Base-by-base conservation (phyloP, 2,888 invertebrate genomes). In the Thymelicus lineola region DNA sequence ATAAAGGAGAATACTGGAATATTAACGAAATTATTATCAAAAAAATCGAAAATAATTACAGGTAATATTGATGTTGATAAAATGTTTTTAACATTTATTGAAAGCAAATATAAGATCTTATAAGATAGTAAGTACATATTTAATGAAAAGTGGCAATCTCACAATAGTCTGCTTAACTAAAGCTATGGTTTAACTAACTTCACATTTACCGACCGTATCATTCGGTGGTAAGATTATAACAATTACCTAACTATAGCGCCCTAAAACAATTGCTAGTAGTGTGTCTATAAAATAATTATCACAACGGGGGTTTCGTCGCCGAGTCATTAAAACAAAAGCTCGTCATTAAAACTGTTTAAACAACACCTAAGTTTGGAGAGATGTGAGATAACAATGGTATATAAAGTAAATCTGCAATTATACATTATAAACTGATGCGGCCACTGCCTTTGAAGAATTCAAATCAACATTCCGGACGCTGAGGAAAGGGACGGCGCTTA, bases 321-420 rank as follows among this genome's bases (percentile, higher is more conserved):
- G 87, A 82, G 78, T 76, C 76, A 87, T 89, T 85, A 83, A 77
- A 85, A 85, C 84, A 84, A 88, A 88, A 86, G 86, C 80, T 80
- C 78, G 79, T 82, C 79, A 87, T 89, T 88, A 88, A 88, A 88
- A 85, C 73, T 57, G 79, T 82, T 85, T 88, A 86, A 89, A 88
- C 86, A 88, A 87, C 84, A 85, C 81, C 83, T 86, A 75, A 86
- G 81, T 84, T 80, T 62, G 61, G 59, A 66, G 66, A 42, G 69
- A 69, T 65, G 71, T 58, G 50, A 77, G 73, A 77, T 75, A 77
- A 77, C 73, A 71, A 74, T 77, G 70, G 69, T 69, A 67, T 70
- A 38, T 69, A 50, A 58, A 69, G 58, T 59, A 64, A 59, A 50
- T n/a, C 38, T 38, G 66, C 69, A 59, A 64, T 70, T 70, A 70